These are phyloP conservation scores for Bactericera cockerelli DNA, from an alignment of 1,140 invertebrate genomes.

Conservation along the genomic window DNA sequence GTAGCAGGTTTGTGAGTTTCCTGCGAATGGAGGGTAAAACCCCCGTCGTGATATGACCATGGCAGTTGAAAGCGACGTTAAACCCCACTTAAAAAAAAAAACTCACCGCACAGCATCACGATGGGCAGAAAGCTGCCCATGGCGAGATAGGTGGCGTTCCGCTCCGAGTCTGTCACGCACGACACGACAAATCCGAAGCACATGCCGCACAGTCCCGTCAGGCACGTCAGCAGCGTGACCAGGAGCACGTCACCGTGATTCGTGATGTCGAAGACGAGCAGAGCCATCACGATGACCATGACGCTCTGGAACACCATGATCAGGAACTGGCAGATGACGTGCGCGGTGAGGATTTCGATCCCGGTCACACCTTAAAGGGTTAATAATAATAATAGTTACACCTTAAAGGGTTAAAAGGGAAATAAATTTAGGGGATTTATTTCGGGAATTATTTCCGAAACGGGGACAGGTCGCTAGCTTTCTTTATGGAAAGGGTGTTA, in stretches of 20 bases:
- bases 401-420: too few species aligned
- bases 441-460: too few species aligned
- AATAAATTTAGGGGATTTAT: neutral
- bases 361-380: conserved; percentile 62
- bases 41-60: too few species aligned
- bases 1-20: too few species aligned
- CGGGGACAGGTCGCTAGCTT: too few species aligned
- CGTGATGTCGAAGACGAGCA: conserved; percentile 55
- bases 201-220: conserved; percentile 86
- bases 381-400: too few species aligned
- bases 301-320: conserved; percentile 88
- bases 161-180: conserved; percentile 76
- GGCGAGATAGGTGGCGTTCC: conserved; percentile 84
- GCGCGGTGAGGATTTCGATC: conserved; percentile 77
- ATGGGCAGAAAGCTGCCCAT: conserved; percentile 90
- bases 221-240: conserved; percentile 49
- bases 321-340: conserved; percentile 82
- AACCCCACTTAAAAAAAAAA: too few species aligned
- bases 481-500: too few species aligned
- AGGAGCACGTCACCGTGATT: conserved; percentile 32
- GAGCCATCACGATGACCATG: conserved; percentile 72
- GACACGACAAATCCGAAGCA: conserved; percentile 88
- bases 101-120: conserved; percentile 57
- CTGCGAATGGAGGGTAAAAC: too few species aligned
- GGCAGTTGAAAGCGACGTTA: too few species aligned